Evolutionary conservation across 2,888 invertebrate species (phyloP), one percentile per base, ranked within the genome.

Genomic region (Lepidocyrtinus sp.): DNA sequence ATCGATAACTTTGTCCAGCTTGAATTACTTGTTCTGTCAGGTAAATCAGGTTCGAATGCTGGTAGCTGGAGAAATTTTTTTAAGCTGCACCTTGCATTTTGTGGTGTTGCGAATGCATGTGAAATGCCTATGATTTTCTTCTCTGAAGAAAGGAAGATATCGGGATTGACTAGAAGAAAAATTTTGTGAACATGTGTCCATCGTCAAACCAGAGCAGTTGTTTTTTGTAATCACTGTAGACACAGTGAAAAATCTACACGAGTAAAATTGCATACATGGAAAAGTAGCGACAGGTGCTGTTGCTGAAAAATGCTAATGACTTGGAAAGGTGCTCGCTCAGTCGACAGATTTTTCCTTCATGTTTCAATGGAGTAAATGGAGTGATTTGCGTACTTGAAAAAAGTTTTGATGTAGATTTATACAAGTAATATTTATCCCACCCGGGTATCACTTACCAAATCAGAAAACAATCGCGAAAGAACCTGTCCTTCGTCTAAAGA

Each of bases 271-370:
- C 15, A 50, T 36, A 36, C 5, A n/a, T 7, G 12, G 50, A 15
- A 50, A 50, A n/a, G n/a, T n/a, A 81, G 75, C 72, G 81, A 81
- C 81, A 81, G 81, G 81, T 81, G 81, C 75, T 81, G 68, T 75
- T 81, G 76, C 72, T 80, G 80, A 78, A 80, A n/a, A 74, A 75
- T 80, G 65, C 59, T 75, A 65, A 75, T 71, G 15, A 27, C 65
- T 50, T 50, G 12, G 50, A 50, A 50, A 50, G 50, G 50, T 50
- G 50, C 50, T 50, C 50, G 50, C 15, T 50, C 15, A 50, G 15
- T 36, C 36, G 36, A 36, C 36, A 36, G 17, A n/a, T 50, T 50
- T 50, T 50, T 50, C 5, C 15, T 12, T 50, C 50, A 50, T 50
- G 17, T n/a, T 50, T 50, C 17, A 50, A 50, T n/a, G 12, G 50